phyloP scores from a whole-genome alignment of 2,113 vertebrate species.

The Cepphus grylle region DNA sequence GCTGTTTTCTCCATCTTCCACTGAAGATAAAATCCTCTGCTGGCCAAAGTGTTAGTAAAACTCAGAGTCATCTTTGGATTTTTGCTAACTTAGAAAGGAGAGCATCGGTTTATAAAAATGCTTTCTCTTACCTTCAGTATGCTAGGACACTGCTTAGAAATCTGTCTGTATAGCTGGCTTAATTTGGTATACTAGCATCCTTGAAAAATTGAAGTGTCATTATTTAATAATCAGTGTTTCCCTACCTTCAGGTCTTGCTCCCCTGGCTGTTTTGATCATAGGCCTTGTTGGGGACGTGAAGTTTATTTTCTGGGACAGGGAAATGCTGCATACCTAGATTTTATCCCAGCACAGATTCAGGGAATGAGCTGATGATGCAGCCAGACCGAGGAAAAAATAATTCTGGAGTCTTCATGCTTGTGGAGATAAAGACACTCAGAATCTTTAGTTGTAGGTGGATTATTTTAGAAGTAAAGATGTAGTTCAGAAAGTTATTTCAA shows the following conservation, averaged over 20 bases:
- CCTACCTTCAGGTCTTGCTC: background rate
- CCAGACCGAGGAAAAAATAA: background rate
- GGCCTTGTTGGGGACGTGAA: background rate
- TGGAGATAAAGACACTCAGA: background rate
- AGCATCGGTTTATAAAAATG: fast-evolving
- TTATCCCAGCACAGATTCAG: background rate
- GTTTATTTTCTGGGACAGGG: background rate
- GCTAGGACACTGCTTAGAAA: background rate
- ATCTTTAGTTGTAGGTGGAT: background rate
- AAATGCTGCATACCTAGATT: background rate
- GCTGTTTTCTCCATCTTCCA: background rate
- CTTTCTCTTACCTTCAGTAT: background rate
- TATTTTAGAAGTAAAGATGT: background rate
- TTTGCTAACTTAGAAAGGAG: background rate
- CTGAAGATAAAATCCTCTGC: background rate
- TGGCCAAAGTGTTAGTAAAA: background rate
- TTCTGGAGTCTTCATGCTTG: background rate
- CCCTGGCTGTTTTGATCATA: background rate
- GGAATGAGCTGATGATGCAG: background rate
- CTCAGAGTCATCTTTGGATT: background rate
- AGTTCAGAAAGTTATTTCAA: background rate
- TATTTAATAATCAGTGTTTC: background rate
- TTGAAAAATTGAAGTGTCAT: background rate
- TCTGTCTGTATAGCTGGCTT: background rate
- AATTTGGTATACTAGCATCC: background rate